phyloP scores from a whole-genome alignment of 1,140 invertebrate genomes.

The Conus betulinus region DNA sequence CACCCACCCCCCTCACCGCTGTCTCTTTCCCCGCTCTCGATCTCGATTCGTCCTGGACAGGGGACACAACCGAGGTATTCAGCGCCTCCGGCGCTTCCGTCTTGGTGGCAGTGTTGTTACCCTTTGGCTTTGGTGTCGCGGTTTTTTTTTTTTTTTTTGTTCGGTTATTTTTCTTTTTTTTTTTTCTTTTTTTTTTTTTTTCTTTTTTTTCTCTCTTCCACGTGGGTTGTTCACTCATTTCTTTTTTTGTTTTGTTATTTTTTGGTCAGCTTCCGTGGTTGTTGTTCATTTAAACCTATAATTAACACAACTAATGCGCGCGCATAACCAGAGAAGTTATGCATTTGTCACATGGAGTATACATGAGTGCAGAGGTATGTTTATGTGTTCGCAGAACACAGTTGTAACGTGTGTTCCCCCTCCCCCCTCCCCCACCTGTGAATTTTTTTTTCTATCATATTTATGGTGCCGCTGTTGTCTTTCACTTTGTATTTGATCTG shows the following conservation, averaged over 20 bases:
- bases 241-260: conserved; percentile 1
- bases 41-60: conserved; percentile 19
- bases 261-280: background rate
- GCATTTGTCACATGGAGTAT: too few species aligned
- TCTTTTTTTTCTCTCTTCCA: background rate
- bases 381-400: too few species aligned
- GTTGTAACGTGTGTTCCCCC: too few species aligned
- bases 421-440: too few species aligned
- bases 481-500: too few species aligned
- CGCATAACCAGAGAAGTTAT: background rate
- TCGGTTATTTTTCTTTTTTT: background rate
- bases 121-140: background rate
- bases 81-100: too few species aligned
- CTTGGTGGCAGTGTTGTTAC: background rate
- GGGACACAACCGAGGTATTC: conserved; percentile 24
- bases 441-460: too few species aligned
- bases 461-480: too few species aligned
- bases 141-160: background rate
- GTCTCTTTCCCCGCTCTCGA: conserved; percentile 28
- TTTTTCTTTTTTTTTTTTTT: too few species aligned
- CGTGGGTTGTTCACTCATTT: background rate
- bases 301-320: background rate
- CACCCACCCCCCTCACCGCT: background rate
- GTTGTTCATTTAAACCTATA: background rate
- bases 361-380: background rate